Evolutionary conservation across 2,888 invertebrate species (phyloP).

Genomic region (Melanchra persicariae): DNA sequence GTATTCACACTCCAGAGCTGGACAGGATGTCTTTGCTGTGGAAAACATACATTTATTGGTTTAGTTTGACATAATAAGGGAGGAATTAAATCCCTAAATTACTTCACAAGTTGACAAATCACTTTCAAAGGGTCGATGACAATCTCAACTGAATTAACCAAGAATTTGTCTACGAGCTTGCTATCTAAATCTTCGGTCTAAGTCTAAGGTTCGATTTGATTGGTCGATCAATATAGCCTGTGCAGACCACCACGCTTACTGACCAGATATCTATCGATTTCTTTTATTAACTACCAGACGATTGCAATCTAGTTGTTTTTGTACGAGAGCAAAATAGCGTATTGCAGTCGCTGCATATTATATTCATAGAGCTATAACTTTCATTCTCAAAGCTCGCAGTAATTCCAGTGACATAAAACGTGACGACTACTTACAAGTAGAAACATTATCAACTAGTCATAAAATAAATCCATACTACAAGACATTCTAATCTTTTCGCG

Average conservation of each 20-base stretch:
- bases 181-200: neutral
- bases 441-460: neutral
- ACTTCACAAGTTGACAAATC: neutral
- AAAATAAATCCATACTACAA: conserved; percentile 23
- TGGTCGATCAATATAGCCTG: neutral
- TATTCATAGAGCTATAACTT: too few relatives aligned
- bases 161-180: neutral
- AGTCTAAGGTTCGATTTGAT: neutral
- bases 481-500: conserved; percentile 37
- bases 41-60: neutral
- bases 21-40: conserved; percentile 95
- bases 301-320: too few relatives aligned
- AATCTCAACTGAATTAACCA: neutral
- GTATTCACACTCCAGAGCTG: conserved; percentile 96
- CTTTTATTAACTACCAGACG: too few relatives aligned
- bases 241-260: neutral
- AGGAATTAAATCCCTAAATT: neutral
- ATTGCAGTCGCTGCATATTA: neutral
- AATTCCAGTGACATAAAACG: neutral
- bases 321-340: neutral
- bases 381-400: neutral
- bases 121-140: neutral
- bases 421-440: neutral
- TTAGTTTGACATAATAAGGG: neutral
- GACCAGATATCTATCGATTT: neutral